Evolutionary conservation across 1,140 invertebrate species (phyloP).

Genomic region (Ruditapes philippinarum): DNA sequence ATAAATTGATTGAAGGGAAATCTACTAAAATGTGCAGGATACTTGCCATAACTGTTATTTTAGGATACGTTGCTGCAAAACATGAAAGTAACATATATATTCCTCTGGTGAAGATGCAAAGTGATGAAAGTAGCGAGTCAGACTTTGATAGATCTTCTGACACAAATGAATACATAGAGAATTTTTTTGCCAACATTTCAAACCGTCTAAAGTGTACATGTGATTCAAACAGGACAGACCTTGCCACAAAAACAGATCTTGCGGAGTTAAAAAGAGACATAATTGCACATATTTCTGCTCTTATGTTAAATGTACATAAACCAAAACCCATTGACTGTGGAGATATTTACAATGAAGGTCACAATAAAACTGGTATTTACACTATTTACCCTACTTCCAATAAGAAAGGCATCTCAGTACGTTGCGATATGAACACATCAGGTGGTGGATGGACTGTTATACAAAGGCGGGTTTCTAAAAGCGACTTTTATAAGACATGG

Average conservation of each 20-base stretch:
- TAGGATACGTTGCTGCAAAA: too few relatives aligned
- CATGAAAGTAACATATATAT: too few relatives aligned
- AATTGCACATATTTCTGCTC: background rate
- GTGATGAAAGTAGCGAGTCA: too few relatives aligned
- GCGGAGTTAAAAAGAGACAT: background rate
- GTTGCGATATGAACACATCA: conserved; percentile 36
- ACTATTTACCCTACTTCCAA: background rate
- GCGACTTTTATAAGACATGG: conserved; percentile 35
- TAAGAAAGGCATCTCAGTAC: background rate
- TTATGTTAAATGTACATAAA: background rate
- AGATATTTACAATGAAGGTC: background rate
- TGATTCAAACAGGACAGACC: too few relatives aligned
- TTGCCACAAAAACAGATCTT: background rate
- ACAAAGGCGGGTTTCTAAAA: conserved; percentile 13
- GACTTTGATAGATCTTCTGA: too few relatives aligned
- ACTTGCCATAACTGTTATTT: too few relatives aligned
- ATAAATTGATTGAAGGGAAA: too few relatives aligned
- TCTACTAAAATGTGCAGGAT: too few relatives aligned
- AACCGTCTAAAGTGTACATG: too few relatives aligned
- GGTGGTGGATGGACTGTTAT: conserved; percentile 43
- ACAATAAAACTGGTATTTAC: conserved; percentile 4
- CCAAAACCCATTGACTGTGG: conserved; percentile 37
- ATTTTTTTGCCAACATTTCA: too few relatives aligned
- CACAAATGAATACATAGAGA: too few relatives aligned
- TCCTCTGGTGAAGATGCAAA: too few relatives aligned